Conservation (phyloP, 2,797 vertebrate genomes). For the Borostomias antarcticus region DNA sequence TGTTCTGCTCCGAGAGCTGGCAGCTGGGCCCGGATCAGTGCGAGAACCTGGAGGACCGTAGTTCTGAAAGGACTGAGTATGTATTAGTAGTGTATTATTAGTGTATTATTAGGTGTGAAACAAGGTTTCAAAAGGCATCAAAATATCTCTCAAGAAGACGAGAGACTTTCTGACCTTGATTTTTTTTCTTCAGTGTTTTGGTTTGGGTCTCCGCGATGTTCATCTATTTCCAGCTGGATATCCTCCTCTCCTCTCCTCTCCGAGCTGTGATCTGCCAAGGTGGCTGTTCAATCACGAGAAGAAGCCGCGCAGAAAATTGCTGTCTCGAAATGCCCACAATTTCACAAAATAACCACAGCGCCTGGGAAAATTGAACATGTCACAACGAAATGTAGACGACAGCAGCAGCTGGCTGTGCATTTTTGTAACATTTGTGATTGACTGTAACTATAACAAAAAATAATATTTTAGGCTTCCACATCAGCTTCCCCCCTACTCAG, state of each 20-base stretch:
- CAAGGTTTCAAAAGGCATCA: slow-evolving; percentile 8
- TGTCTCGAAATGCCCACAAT: neutral
- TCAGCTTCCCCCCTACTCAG: too few species aligned
- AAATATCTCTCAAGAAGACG: slow-evolving; percentile 22
- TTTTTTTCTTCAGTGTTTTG: slow-evolving; percentile 18
- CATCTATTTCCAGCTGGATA: slow-evolving; percentile 21
- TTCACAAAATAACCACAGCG: neutral
- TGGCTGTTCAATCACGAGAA: neutral
- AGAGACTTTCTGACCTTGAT: slow-evolving; percentile 21
- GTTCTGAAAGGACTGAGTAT: neutral
- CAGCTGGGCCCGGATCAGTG: slow-evolving; percentile 11
- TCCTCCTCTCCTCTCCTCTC: slow-evolving; percentile 15
- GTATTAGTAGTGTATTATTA: neutral
- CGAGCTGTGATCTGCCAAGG: slow-evolving; percentile 11
- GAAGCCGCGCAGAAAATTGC: neutral
- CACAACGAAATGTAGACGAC: neutral
- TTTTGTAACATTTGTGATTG: neutral
- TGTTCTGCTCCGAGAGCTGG: slow-evolving; percentile 23
- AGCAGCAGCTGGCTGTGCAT: neutral
- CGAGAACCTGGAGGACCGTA: neutral
- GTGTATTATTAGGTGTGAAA: neutral
- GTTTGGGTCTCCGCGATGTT: slow-evolving; percentile 18
- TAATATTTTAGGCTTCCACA: too few species aligned
- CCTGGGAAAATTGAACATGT: neutral
- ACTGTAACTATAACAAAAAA: neutral